These are phyloP conservation scores for Mystacides longicornis DNA, from an alignment of 2,888 invertebrate species.

Conservation along the genomic window DNA sequence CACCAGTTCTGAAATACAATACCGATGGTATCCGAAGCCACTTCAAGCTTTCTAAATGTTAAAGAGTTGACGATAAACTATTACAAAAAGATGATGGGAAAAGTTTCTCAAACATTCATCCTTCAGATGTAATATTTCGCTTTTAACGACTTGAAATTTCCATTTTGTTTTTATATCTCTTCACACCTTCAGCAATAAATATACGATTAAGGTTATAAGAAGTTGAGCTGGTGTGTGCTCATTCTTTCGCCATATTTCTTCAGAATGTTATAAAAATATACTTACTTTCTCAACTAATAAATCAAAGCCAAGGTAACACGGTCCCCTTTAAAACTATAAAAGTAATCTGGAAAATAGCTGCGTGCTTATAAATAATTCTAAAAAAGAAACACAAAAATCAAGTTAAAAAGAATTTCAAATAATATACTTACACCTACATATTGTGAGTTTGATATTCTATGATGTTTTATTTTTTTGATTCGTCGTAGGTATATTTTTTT, in stretches of 20 bases:
- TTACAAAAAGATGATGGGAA: neutral
- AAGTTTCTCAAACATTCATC: neutral
- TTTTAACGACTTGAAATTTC: constrained; percentile 2
- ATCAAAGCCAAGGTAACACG: constrained; percentile 1
- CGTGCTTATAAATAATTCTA: too few relatives aligned
- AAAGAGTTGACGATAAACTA: neutral
- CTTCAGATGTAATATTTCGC: neutral
- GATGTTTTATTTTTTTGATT: too few relatives aligned
- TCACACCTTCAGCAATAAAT: neutral
- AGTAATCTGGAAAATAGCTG: too few relatives aligned
- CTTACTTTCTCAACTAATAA: constrained; percentile 1
- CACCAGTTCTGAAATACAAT: too few relatives aligned
- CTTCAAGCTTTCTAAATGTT: too few relatives aligned
- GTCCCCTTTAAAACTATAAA: neutral
- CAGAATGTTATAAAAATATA: constrained; percentile 1
- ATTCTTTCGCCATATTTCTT: neutral
- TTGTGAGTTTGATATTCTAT: too few relatives aligned
- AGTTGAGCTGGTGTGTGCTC: neutral
- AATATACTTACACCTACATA: too few relatives aligned
- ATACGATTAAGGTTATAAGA: neutral
- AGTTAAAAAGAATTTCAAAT: too few relatives aligned
- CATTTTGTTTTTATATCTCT: neutral
- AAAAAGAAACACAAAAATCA: too few relatives aligned
- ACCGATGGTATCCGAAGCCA: too few relatives aligned
- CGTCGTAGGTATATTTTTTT: too few relatives aligned